phyloP scores from a whole-genome alignment of 2,113 vertebrate species.

The Prinia subflava region DNA sequence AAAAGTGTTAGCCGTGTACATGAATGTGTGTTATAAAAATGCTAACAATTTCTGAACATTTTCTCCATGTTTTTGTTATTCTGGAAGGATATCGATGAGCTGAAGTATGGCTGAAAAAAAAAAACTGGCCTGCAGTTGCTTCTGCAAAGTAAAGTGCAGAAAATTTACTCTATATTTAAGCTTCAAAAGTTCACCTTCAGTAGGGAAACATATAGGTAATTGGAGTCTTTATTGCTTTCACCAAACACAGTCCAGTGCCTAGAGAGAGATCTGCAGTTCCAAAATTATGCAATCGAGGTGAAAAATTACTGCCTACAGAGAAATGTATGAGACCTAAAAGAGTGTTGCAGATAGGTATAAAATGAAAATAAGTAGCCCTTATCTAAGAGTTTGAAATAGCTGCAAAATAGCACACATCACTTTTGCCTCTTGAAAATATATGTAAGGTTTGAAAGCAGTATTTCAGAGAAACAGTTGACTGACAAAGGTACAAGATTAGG shows the following conservation, averaged over 20 bases:
- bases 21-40: neutral
- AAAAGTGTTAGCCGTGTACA: neutral
- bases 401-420: slow-evolving; percentile 16
- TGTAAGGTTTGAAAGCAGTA: neutral
- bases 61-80: neutral
- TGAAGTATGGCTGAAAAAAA: neutral
- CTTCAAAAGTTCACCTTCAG: slow-evolving; percentile 50
- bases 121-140: neutral
- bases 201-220: slow-evolving; percentile 6
- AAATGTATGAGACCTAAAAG: slow-evolving; percentile 15
- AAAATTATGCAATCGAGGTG: slow-evolving; percentile 28
- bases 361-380: slow-evolving; percentile 49
- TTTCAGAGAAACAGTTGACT: slow-evolving; percentile 6
- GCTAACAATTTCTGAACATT: neutral
- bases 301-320: slow-evolving; percentile 34
- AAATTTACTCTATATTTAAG: slow-evolving; percentile 2
- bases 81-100: neutral
- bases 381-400: slow-evolving; percentile 34
- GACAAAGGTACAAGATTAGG: neutral
- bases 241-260: neutral
- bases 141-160: neutral
- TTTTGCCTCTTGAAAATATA: neutral
- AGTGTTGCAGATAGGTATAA: slow-evolving; percentile 20
- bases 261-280: slow-evolving; percentile 19
- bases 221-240: slow-evolving; percentile 46